Conservation (phyloP, 2,113 vertebrate genomes). For the Buteo buteo region DNA sequence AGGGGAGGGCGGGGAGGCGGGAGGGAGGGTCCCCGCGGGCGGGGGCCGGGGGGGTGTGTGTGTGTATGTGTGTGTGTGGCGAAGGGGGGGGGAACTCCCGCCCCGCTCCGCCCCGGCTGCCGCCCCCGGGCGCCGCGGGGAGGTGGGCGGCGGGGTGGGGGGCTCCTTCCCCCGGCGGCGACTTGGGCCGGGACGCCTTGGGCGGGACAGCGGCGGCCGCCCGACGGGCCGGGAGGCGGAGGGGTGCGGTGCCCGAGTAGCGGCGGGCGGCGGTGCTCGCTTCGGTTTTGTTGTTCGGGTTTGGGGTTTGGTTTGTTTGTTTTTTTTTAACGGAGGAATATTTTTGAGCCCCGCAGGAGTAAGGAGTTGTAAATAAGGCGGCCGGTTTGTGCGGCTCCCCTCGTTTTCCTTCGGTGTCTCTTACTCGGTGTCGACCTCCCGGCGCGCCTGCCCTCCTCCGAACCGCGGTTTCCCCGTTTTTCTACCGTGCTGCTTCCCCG, state of each 20-base stretch:
- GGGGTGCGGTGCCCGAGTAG: no score
- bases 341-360: background rate
- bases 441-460: rapidly evolving
- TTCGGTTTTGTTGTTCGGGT: background rate
- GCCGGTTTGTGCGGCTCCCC: background rate
- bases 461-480: rapidly evolving
- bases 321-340: background rate
- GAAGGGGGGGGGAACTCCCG: no score
- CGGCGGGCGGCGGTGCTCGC: no score
- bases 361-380: background rate
- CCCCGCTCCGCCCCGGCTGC: no score
- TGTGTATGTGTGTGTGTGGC: no score
- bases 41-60: no score
- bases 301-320: no score
- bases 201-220: background rate
- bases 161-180: background rate
- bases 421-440: background rate
- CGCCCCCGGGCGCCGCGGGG: no score
- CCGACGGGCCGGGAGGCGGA: background rate
- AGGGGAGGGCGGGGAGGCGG: no score
- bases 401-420: background rate
- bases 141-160: no score
- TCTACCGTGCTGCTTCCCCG: background rate
- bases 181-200: background rate
- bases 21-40: no score